These are phyloP conservation scores for Globodera rostochiensis DNA, from an alignment of 1,140 invertebrate species.

Conservation along the genomic window DNA sequence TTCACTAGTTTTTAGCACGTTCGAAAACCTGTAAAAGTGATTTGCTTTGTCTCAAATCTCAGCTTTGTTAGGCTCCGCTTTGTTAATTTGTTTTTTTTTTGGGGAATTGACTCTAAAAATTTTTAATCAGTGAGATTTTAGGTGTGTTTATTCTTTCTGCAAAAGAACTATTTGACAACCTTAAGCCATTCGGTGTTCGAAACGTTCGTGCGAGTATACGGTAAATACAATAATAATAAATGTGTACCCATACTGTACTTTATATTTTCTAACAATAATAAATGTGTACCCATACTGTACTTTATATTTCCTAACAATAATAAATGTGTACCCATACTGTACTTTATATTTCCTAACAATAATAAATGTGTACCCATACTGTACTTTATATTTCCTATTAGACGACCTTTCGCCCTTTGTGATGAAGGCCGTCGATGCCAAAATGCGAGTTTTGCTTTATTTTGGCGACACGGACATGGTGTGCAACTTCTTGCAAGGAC, in stretches of 20 bases:
- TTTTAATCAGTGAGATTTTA: too few species aligned
- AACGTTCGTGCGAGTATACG: not conserved
- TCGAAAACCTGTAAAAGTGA: too few species aligned
- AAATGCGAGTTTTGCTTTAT: constrained; percentile 68
- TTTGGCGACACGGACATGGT: constrained; percentile 71
- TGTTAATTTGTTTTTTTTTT: too few species aligned
- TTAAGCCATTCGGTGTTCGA: not conserved
- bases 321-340: not conserved
- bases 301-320: not conserved
- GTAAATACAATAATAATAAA: not conserved
- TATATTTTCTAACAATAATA: not conserved
- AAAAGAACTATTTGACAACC: not conserved
- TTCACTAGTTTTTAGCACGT: too few species aligned
- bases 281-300: not conserved
- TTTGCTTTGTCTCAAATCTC: too few species aligned
- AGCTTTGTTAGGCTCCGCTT: too few species aligned
- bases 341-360: not conserved
- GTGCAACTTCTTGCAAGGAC: constrained; percentile 68
- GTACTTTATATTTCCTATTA: not conserved
- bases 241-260: not conserved
- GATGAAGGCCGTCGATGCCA: constrained; percentile 52
- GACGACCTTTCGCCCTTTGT: constrained; percentile 9
- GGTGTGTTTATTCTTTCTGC: too few species aligned
- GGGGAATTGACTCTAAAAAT: too few species aligned
- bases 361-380: not conserved